Evolutionary conservation across 2,113 vertebrate species (phyloP).

Genomic region (Lagopus leucura): DNA sequence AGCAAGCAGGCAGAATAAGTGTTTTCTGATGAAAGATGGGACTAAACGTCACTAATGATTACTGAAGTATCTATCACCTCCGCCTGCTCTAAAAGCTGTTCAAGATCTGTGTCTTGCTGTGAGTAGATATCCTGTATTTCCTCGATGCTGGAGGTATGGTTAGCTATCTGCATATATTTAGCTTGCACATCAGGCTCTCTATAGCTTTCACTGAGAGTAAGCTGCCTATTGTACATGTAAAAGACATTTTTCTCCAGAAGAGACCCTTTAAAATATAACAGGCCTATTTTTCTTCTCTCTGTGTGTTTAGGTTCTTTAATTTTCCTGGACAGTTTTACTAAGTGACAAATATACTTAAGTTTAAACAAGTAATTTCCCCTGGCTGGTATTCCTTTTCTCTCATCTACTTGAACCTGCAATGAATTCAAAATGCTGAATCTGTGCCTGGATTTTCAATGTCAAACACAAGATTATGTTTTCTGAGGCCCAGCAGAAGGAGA

Average conservation of each 20-base stretch:
- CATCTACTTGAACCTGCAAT: neutral
- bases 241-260: slow-evolving; percentile 43
- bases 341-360: slow-evolving; percentile 61
- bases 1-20: neutral
- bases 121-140: neutral
- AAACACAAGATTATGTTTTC: slow-evolving; percentile 23
- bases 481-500: slow-evolving; percentile 14
- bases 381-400: slow-evolving; percentile 11
- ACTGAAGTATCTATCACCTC: neutral
- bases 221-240: slow-evolving; percentile 29
- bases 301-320: slow-evolving; percentile 43
- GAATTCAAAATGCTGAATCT: slow-evolving; percentile 48
- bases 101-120: neutral
- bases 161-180: slow-evolving; percentile 9
- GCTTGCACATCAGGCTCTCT: neutral
- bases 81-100: neutral
- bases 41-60: neutral
- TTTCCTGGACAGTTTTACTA: slow-evolving; percentile 38
- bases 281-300: slow-evolving; percentile 34
- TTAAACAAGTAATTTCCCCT: slow-evolving; percentile 49
- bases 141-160: slow-evolving; percentile 1
- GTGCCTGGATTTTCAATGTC: slow-evolving; percentile 46
- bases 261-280: slow-evolving; percentile 29
- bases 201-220: slow-evolving; percentile 12
- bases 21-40: neutral